phyloP scores from a whole-genome alignment of 2,113 vertebrate species.

The Eira barbara region DNA sequence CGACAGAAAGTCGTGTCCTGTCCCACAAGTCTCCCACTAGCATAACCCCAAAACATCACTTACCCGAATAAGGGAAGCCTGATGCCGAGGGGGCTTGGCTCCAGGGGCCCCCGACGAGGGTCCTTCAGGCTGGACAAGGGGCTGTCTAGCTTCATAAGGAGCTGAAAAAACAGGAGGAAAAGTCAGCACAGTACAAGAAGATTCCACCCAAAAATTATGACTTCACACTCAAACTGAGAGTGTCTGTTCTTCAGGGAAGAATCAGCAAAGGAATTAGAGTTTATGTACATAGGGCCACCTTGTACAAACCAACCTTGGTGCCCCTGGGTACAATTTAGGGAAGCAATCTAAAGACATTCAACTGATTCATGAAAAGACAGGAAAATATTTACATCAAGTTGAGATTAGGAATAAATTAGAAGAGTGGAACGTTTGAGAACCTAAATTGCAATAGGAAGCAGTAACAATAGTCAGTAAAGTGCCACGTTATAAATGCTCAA shows the following conservation, averaged over 20 bases:
- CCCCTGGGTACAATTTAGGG: neutral
- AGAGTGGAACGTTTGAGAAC: neutral
- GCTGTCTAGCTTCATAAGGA: slow-evolving; percentile 86
- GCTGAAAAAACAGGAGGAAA: slow-evolving; percentile 77
- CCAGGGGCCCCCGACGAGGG: slow-evolving; percentile 85
- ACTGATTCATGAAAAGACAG: neutral
- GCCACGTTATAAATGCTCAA: neutral
- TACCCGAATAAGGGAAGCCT: slow-evolving; percentile 87
- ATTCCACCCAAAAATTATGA: neutral
- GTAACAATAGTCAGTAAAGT: neutral
- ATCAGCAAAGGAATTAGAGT: neutral
- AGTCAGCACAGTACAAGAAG: neutral
- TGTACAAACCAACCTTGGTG: neutral
- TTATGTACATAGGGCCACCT: neutral
- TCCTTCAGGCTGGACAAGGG: slow-evolving; percentile 84
- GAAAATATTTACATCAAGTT: slow-evolving; percentile 18
- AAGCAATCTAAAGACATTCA: neutral
- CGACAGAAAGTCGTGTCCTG: neutral
- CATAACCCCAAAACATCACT: slow-evolving; percentile 19
- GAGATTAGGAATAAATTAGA: neutral
- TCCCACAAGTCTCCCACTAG: neutral
- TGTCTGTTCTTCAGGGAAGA: neutral
- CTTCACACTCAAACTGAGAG: neutral
- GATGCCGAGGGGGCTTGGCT: slow-evolving; percentile 80
- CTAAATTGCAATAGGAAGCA: neutral